These are phyloP conservation scores for Columba livia DNA, from an alignment of 2,113 vertebrate species.

Conservation along the genomic window DNA sequence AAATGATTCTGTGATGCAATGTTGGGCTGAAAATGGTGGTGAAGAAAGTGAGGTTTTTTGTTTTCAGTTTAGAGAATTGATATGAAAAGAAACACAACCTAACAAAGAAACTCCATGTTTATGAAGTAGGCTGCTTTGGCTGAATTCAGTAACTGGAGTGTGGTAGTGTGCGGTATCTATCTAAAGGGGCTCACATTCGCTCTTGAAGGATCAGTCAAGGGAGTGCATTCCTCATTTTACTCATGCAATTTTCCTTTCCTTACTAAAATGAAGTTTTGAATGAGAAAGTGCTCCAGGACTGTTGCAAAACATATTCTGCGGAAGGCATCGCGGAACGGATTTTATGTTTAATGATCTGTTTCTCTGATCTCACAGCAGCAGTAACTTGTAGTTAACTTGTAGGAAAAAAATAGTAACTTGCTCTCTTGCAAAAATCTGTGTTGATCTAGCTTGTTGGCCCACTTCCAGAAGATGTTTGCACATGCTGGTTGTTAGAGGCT, in stretches of 20 bases:
- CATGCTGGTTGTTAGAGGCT: not conserved
- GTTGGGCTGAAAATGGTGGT: not conserved
- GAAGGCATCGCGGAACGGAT: not conserved
- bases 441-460: not conserved
- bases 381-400: not conserved
- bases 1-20: no score
- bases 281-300: not conserved
- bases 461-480: not conserved
- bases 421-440: not conserved
- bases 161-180: not conserved
- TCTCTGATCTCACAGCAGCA: not conserved
- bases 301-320: not conserved
- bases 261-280: not conserved
- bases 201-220: not conserved
- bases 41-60: not conserved
- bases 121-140: not conserved
- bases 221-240: not conserved
- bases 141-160: not conserved
- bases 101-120: not conserved
- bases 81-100: not conserved
- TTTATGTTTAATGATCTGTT: not conserved
- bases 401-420: not conserved
- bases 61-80: not conserved
- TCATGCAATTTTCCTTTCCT: no score
- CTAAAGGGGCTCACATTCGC: not conserved